Evolutionary conservation across 2,888 invertebrate species (phyloP).

Genomic region (Oithona nana): DNA sequence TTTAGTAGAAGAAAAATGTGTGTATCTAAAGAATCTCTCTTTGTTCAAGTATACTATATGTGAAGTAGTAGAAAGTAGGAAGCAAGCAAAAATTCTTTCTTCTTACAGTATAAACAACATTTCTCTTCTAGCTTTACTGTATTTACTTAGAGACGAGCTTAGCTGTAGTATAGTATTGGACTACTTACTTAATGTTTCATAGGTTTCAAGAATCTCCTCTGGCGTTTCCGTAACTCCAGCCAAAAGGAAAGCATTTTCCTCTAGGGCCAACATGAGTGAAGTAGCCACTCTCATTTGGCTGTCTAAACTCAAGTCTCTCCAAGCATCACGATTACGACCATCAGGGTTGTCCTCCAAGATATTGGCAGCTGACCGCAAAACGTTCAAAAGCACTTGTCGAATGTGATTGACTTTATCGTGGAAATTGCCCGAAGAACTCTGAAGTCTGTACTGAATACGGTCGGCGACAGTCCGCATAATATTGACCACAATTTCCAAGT

Average conservation of each 20-base stretch:
- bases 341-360: constrained; percentile 54
- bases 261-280: constrained; percentile 58
- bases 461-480: constrained; percentile 36
- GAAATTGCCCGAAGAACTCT: constrained; percentile 53
- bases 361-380: constrained; percentile 67
- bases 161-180: no score
- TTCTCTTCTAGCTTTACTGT: no score
- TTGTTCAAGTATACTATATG: no score
- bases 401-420: constrained; percentile 60
- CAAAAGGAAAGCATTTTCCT: constrained; percentile 50
- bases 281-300: constrained; percentile 62
- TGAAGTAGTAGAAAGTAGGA: no score
- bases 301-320: constrained; percentile 62
- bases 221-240: constrained; percentile 68
- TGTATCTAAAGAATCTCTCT: no score
- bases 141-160: no score
- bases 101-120: no score
- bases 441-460: constrained; percentile 11
- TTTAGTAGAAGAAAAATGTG: no score
- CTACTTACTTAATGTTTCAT: constrained; percentile 66
- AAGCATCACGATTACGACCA: constrained; percentile 54
- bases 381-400: constrained; percentile 58
- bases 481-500: constrained; percentile 72
- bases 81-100: no score
- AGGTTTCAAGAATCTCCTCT: constrained; percentile 59